phyloP scores from a whole-genome alignment of 2,113 vertebrate genomes.

The Psammodynastes pulverulentus region DNA sequence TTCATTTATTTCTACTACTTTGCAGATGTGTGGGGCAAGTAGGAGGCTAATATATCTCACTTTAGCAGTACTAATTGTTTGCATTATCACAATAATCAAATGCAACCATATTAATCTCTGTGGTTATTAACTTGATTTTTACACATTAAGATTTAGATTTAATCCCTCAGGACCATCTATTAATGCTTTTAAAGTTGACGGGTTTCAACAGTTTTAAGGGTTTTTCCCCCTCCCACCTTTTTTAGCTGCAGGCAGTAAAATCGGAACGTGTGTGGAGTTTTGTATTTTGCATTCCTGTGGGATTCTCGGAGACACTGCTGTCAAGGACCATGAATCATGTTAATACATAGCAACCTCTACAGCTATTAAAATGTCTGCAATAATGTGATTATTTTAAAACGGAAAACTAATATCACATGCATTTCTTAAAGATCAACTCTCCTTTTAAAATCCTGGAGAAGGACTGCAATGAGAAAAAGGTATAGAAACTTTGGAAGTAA shows the following conservation, averaged over 20 bases:
- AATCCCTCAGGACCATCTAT: constrained; percentile 78
- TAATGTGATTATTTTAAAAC: constrained; percentile 84
- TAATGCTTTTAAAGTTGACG: constrained; percentile 87
- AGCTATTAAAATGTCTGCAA: constrained; percentile 85
- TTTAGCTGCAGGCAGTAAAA: constrained; percentile 86
- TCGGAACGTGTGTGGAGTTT: constrained; percentile 80
- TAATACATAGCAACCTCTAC: constrained; percentile 83
- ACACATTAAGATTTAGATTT: constrained; percentile 85
- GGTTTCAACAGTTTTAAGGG: constrained; percentile 82
- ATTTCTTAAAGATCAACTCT: constrained; percentile 77
- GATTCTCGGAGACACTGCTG: constrained; percentile 81
- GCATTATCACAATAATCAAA: constrained; percentile 83
- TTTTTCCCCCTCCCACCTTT: constrained; percentile 65
- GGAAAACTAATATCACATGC: constrained; percentile 78
- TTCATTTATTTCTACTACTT: constrained; percentile 69
- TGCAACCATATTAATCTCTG: constrained; percentile 83
- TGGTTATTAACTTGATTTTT: constrained; percentile 83
- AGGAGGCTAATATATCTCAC: constrained; percentile 75
- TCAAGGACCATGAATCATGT: constrained; percentile 84
- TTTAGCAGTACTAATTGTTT: constrained; percentile 80
- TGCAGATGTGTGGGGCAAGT: constrained; percentile 70
- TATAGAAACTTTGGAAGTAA: constrained; percentile 52
- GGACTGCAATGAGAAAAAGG: constrained; percentile 36
- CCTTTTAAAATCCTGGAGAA: constrained; percentile 65
- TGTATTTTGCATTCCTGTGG: constrained; percentile 80